Evolutionary conservation across 1,140 invertebrate species (phyloP), one percentile per base, ranked within the genome.

Genomic region (Nasonia vitripennis): DNA sequence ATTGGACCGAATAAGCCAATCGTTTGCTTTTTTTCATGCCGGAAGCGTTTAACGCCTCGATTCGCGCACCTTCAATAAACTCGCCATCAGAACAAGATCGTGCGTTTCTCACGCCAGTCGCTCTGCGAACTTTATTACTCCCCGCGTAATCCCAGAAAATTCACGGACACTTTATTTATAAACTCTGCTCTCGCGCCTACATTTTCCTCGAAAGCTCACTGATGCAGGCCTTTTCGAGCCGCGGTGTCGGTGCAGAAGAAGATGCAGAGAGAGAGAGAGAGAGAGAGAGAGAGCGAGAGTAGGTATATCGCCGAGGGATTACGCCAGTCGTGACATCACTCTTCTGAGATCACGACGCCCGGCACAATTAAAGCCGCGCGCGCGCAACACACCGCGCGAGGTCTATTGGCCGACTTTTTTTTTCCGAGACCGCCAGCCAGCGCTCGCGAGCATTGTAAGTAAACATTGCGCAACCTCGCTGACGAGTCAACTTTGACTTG

Each of bases 341-440:
- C 34, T 62, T 73, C 23, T 55, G 68, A 81, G 80, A 81, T 81
- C 80, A 81, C 41, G 55, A 27, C 67, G 62, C 67, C n/a, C 23
- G 41, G 74, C 23, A 51, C 74, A 77, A 77, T 77, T 77, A 77
- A 51, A 77, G 41, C 20, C 74, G 45, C 14, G 73, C 37, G 10
- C 41, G 41, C 37, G 37, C 37, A 41, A 41, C 37, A 5, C 37
- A 41, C 37, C 5, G 7, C 68, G 14, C 27, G 20, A 37, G 80
- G 27, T 12, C 81, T 55, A 83, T 83, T 83, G 81, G 81, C 73
- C 81, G 73, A 77, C 10, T 83, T 67, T 45, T 70, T 70, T 81
- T 23, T 41, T 75, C 9, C 23, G 41, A 45, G 41, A 45, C 10
- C 10, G 1, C 9, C 45, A 23, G 37, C 67, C 41, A 34, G 27